These are phyloP conservation scores for Drosophila formosana DNA, from an alignment of 2,888 invertebrate species.

Conservation along the genomic window DNA sequence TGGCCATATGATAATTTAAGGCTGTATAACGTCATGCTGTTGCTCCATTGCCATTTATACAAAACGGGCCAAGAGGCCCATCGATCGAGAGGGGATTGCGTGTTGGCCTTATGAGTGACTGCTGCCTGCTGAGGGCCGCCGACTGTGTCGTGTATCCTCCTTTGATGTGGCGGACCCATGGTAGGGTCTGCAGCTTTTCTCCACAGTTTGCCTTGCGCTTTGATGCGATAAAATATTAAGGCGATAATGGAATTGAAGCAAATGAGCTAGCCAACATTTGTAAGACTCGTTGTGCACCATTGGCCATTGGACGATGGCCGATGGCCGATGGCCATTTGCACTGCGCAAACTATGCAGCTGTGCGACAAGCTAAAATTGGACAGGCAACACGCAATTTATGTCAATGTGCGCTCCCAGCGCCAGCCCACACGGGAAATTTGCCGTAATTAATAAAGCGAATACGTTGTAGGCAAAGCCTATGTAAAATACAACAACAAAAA, in stretches of 20 bases:
- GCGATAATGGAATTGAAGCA: slow-evolving; percentile 85
- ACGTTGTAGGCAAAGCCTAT: slow-evolving; percentile 41
- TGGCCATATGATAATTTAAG: slow-evolving; percentile 80
- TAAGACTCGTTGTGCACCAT: slow-evolving; percentile 38
- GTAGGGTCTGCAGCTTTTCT: slow-evolving; percentile 39
- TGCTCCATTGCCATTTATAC: slow-evolving; percentile 80
- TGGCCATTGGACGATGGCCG: background rate
- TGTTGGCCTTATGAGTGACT: slow-evolving; percentile 77
- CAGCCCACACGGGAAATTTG: slow-evolving; percentile 79
- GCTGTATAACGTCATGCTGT: slow-evolving; percentile 82
- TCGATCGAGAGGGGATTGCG: slow-evolving; percentile 55
- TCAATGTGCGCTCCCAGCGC: slow-evolving; percentile 75
- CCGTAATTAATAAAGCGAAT: slow-evolving; percentile 72
- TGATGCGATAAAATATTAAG: slow-evolving; percentile 84
- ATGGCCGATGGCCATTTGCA: background rate
- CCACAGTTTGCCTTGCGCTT: slow-evolving; percentile 63
- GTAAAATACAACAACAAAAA: background rate
- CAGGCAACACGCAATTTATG: slow-evolving; percentile 82
- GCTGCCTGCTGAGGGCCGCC: slow-evolving; percentile 77
- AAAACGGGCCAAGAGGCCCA: slow-evolving; percentile 37
- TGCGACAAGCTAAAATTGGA: slow-evolving; percentile 82
- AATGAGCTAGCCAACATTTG: slow-evolving; percentile 83
- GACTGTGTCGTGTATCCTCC: slow-evolving; percentile 83
- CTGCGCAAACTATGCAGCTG: slow-evolving; percentile 69
- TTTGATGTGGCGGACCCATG: slow-evolving; percentile 82